phyloP scores from a whole-genome alignment of 2,797 vertebrate genomes.

The Cossypha polioptera region DNA sequence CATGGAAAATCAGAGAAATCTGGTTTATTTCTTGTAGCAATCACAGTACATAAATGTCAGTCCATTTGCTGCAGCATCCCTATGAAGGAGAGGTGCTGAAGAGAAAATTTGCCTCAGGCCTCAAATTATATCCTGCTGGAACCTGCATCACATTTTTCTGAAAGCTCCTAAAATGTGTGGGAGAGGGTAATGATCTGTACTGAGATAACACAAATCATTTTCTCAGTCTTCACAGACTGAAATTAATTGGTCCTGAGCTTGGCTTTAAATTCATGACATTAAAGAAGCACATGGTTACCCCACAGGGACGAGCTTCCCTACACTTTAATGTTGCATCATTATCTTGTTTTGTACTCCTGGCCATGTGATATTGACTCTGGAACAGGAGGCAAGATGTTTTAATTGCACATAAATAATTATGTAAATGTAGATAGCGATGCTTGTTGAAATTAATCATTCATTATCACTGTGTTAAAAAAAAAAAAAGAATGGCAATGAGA shows the following conservation, averaged over 20 bases:
- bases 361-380: neutral
- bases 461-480: neutral
- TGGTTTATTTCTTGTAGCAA: neutral
- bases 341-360: neutral
- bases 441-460: conserved; percentile 5
- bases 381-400: neutral
- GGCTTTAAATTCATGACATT: neutral
- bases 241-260: neutral
- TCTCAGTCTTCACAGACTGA: neutral
- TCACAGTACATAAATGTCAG: neutral
- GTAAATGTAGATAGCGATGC: neutral
- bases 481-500: neutral
- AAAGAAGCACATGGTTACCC: neutral
- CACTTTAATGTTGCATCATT: neutral
- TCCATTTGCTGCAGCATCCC: neutral
- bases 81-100: neutral
- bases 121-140: neutral
- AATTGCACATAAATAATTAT: conserved; percentile 31
- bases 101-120: neutral
- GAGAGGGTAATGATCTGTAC: neutral
- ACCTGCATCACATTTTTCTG: neutral
- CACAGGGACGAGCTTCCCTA: neutral
- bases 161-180: neutral
- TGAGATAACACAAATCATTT: conserved; percentile 17
- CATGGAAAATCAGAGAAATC: neutral